Conservation (phyloP, 2,113 vertebrate species). For the Diglossa brunneiventris region DNA sequence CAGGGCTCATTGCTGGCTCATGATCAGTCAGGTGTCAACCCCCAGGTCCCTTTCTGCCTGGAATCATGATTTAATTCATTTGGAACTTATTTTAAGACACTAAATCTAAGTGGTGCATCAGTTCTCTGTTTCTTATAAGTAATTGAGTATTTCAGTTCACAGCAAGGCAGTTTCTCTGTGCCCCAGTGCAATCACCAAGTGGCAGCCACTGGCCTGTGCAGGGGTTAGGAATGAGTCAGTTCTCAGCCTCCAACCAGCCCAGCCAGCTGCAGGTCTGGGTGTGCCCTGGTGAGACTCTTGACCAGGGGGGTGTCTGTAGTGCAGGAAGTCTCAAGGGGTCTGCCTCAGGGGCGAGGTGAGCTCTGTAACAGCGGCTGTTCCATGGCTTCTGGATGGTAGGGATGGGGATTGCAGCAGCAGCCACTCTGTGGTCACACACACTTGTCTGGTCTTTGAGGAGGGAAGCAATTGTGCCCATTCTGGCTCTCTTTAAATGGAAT, state of each 20-base stretch:
- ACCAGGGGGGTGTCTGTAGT: not conserved
- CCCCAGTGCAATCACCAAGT: not conserved
- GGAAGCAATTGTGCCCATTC: not conserved
- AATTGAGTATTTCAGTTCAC: not conserved
- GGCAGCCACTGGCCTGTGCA: not conserved
- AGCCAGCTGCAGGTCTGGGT: not conserved
- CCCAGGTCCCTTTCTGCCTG: not conserved
- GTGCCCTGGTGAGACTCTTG: not conserved
- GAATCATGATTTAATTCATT: not conserved
- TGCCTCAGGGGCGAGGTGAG: not conserved
- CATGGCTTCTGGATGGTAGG: not conserved
- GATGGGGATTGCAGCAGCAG: not conserved
- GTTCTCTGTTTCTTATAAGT: not conserved
- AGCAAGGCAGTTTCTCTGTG: not conserved
- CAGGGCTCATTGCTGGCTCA: not conserved
- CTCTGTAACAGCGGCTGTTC: rapidly evolving
- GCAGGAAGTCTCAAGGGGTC: not conserved
- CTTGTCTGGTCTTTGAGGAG: not conserved
- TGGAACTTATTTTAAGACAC: not conserved
- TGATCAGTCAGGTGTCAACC: not conserved
- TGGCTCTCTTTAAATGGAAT: not conserved
- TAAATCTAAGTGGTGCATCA: not conserved
- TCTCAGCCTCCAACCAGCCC: not conserved
- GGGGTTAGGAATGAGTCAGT: not conserved
- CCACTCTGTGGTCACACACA: not conserved